Evolutionary conservation across 1,140 invertebrate genomes (phyloP).

Genomic region (Sipha flava): DNA sequence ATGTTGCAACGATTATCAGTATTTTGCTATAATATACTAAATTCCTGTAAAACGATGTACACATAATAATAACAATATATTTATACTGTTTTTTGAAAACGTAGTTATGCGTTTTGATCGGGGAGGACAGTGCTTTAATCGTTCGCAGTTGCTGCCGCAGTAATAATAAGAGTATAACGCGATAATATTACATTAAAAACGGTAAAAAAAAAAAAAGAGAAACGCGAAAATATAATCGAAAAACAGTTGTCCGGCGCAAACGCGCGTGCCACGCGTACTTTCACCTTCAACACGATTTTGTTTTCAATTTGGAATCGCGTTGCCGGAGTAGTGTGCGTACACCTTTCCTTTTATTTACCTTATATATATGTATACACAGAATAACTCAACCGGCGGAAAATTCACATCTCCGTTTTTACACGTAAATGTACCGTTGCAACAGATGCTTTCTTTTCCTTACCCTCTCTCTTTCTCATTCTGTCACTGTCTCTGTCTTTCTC

Average conservation of each 20-base stretch:
- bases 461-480: no score
- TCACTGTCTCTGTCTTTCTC: no score
- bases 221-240: constrained; percentile 24
- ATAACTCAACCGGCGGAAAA: background rate
- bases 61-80: no score
- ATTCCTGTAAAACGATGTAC: no score
- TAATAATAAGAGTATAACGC: background rate
- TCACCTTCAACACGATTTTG: constrained; percentile 29
- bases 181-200: background rate
- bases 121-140: background rate
- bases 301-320: background rate
- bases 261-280: background rate
- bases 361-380: no score
- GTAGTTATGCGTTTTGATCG: background rate
- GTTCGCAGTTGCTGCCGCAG: background rate
- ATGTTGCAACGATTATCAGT: no score
- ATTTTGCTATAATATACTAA: no score
- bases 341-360: background rate
- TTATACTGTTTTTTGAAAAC: no score
- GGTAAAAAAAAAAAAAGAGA: constrained; percentile 24
- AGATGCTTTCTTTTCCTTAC: background rate
- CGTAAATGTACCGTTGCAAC: background rate
- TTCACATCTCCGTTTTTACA: background rate
- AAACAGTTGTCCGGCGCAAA: constrained; percentile 8
- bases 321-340: background rate